These are phyloP conservation scores for Dipodomys stephensi DNA, from an alignment of 2,113 vertebrate species.

Conservation along the genomic window DNA sequence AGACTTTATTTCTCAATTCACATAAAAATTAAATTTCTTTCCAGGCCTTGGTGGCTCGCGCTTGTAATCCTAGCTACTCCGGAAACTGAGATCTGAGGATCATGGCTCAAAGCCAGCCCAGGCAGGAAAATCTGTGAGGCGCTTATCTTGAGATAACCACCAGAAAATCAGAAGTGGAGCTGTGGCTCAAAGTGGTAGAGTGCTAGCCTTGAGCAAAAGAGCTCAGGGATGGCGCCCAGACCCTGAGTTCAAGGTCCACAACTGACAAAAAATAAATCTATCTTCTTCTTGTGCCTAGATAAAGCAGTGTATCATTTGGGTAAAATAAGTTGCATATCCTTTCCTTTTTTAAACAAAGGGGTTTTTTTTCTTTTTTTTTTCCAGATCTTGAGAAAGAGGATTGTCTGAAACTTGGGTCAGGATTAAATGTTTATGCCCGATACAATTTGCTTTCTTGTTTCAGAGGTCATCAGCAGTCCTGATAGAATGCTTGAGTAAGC, in stretches of 20 bases:
- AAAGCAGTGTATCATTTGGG: conserved; percentile 12
- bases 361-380: background rate
- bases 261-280: background rate
- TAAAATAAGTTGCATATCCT: conserved; percentile 20
- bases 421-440: conserved; percentile 22
- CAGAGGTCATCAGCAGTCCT: conserved; percentile 25
- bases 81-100: too few species aligned
- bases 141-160: too few species aligned
- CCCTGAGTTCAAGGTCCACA: too few species aligned
- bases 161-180: too few species aligned
- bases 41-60: too few species aligned
- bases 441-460: background rate
- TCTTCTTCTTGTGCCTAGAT: background rate
- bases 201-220: too few species aligned
- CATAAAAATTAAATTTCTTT: background rate
- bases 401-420: background rate
- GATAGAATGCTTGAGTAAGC: conserved; percentile 37
- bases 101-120: too few species aligned
- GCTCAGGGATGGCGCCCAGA: too few species aligned
- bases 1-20: conserved; percentile 34
- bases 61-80: too few species aligned
- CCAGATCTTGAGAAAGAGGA: conserved; percentile 45
- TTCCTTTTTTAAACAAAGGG: background rate
- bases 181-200: too few species aligned
- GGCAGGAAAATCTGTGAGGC: too few species aligned